Evolutionary conservation across 2,797 vertebrate genomes (phyloP).

Genomic region (Karalla daura): DNA sequence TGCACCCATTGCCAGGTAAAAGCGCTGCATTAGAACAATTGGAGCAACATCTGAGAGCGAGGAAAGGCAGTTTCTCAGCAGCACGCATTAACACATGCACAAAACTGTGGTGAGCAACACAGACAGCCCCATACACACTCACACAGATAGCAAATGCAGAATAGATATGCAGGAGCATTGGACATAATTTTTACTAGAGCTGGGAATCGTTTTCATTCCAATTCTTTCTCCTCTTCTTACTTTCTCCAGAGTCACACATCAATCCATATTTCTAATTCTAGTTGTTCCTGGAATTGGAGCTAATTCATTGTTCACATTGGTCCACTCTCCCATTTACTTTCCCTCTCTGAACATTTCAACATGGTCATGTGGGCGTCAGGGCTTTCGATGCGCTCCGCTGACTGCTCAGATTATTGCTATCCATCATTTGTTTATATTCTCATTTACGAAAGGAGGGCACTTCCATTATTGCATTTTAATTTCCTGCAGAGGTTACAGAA

Average conservation of each 20-base stretch:
- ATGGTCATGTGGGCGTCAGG: slow-evolving; percentile 52
- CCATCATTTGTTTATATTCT: slow-evolving; percentile 82
- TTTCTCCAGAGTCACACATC: background rate
- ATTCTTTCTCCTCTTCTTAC: background rate
- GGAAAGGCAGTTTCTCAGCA: slow-evolving; percentile 13
- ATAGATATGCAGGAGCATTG: slow-evolving; percentile 9
- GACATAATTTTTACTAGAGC: slow-evolving; percentile 11
- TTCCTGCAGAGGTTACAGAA: slow-evolving; percentile 59
- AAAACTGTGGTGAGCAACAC: background rate
- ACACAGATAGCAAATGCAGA: background rate
- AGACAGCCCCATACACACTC: background rate
- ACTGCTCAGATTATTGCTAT: slow-evolving; percentile 77
- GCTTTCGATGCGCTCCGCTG: slow-evolving; percentile 66
- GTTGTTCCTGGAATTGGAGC: slow-evolving; percentile 33
- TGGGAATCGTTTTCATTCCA: background rate
- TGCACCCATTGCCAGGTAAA: slow-evolving; percentile 53
- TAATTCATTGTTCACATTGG: slow-evolving; percentile 40
- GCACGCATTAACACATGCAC: background rate
- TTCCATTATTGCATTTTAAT: slow-evolving; percentile 70
- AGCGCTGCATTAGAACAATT: slow-evolving; percentile 34
- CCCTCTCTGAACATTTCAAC: slow-evolving; percentile 47
- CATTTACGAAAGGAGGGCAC: slow-evolving; percentile 62
- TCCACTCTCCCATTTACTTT: slow-evolving; percentile 45
- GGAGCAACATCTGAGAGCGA: slow-evolving; percentile 38
- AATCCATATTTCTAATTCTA: slow-evolving; percentile 9